Evolutionary conservation across 1,140 invertebrate species (phyloP), one percentile per base, ranked within the genome.

Genomic region (Drosophila willistoni): DNA sequence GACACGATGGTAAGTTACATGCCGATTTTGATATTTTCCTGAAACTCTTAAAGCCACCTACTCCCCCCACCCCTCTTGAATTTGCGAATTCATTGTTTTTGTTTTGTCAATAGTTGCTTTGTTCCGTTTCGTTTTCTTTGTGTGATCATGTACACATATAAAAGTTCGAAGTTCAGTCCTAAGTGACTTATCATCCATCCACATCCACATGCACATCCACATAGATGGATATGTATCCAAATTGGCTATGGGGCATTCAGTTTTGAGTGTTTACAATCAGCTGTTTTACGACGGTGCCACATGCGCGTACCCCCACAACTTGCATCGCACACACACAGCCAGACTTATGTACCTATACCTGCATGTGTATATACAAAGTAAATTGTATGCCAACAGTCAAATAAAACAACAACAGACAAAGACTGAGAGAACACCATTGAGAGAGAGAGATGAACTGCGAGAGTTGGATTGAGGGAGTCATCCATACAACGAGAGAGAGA

Each of bases 201-300:
- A 22, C 19, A 22, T 22, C 19, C 19, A 22, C 19, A 22, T 22
- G 2, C 19, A 29, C 29, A 29, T 47, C 0, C 7, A 47, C n/a
- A n/a, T n/a, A n/a, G n/a, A n/a, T 47, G 14, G 19, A 7, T 12
- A 4, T 51, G n/a, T 51, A 51, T 51, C 39, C 64, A 51, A 42
- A 71, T 74, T 84, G 59, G 42, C 56, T 67, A 87, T 60, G 61
- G 68, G 68, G 70, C n/a, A 57, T 7, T 29, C 41, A 51, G 41
- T 57, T 64, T 64, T 73, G 55, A 77, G 56, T 82, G 83, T 79
- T 86, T 87, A 83, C 67, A 73, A 75, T 83, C 83, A 86, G 83
- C 84, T 86, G 83, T 78, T 82, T 55, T 41, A 47, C 65, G 36
- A 55, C 36, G 56, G 61, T 47, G 44, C 61, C 61, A 64, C 54